Conservation (phyloP, 2,888 invertebrate species). For the Bombylius major region DNA sequence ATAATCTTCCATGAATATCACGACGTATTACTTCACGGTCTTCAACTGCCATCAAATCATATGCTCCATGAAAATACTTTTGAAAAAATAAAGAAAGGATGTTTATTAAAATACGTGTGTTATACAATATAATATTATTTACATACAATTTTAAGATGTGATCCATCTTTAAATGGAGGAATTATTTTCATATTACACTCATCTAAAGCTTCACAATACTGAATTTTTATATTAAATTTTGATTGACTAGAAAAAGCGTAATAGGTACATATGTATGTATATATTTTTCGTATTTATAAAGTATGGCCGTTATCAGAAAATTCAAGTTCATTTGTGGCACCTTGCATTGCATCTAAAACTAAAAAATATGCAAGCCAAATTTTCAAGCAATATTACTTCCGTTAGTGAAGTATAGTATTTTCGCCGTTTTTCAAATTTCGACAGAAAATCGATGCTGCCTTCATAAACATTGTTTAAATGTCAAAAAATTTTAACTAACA, state of each 20-base stretch:
- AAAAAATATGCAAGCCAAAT: no score
- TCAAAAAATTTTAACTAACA: no score
- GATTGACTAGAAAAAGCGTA: neutral
- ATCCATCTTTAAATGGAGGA: conserved; percentile 11
- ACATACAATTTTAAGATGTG: neutral
- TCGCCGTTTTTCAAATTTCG: no score
- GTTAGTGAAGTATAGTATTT: no score
- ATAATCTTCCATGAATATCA: conserved; percentile 12
- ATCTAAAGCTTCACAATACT: conserved; percentile 19
- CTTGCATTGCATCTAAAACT: no score
- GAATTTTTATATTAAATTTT: conserved; percentile 9
- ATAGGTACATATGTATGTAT: no score
- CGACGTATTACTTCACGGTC: conserved; percentile 18
- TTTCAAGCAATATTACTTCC: no score
- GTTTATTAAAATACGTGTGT: conserved; percentile 7
- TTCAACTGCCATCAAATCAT: conserved; percentile 23
- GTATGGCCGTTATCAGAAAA: no score
- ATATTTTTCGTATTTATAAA: no score
- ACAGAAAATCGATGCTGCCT: no score
- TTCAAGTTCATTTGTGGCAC: no score
- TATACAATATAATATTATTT: neutral
- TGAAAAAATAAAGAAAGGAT: neutral
- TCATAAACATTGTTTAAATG: no score
- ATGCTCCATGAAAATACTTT: conserved; percentile 27
- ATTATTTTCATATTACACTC: conserved; percentile 20